Conservation (phyloP, 2,113 vertebrate species). For the Tachysurus fulvidraco region DNA sequence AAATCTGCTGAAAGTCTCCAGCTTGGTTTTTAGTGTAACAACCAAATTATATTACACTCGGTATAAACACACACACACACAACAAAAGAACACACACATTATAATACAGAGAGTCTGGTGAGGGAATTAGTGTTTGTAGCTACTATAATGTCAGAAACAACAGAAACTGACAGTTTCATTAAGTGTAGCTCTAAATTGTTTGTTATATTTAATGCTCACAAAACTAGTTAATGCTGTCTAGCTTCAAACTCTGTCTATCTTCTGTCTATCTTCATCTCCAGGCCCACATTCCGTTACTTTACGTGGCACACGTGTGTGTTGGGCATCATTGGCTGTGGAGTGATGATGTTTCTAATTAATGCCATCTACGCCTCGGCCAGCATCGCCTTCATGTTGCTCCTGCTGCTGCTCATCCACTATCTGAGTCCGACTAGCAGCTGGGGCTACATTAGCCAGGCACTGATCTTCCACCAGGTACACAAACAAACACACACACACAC, state of each 20-base stretch:
- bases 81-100: neutral
- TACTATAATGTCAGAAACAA: neutral
- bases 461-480: conserved; percentile 90
- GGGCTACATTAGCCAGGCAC: conserved; percentile 91
- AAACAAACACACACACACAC: conserved; percentile 25
- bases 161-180: neutral
- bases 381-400: conserved; percentile 84
- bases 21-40: neutral
- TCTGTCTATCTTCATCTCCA: conserved; percentile 55
- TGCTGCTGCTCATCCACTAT: conserved; percentile 88
- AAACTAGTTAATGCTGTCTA: neutral
- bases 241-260: neutral
- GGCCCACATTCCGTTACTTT: conserved; percentile 89
- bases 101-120: neutral
- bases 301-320: conserved; percentile 87
- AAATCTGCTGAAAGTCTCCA: conserved; percentile 3
- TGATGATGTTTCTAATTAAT: conserved; percentile 94
- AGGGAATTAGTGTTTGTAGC: neutral
- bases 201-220: neutral
- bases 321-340: conserved; percentile 82
- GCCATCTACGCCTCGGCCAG: conserved; percentile 85
- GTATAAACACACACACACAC: neutral
- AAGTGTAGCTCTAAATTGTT: neutral
- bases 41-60: neutral
- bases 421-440: conserved; percentile 88